Conservation (phyloP, 2,888 invertebrate species). For the Parnassius orleans region DNA sequence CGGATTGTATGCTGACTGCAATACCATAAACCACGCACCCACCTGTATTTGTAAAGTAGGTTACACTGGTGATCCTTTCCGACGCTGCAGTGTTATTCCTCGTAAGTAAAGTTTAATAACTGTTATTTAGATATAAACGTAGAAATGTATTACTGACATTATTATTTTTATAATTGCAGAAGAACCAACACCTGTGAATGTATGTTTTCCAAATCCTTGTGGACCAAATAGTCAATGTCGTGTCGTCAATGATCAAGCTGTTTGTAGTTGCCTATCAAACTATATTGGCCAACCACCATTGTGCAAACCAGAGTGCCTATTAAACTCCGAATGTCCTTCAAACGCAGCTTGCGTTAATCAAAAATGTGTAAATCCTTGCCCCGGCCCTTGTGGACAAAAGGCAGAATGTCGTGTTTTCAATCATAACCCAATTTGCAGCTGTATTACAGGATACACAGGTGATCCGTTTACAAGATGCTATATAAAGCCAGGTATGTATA, state of each 20-base stretch:
- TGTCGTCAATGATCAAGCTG: constrained; percentile 80
- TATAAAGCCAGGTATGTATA: constrained; percentile 67
- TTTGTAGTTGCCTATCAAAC: constrained; percentile 85
- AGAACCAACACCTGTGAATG: constrained; percentile 59
- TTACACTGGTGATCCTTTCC: constrained; percentile 83
- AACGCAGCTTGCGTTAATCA: constrained; percentile 84
- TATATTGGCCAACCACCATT: constrained; percentile 85
- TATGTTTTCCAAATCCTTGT: constrained; percentile 82
- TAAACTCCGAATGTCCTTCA: constrained; percentile 83
- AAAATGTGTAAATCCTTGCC: constrained; percentile 87
- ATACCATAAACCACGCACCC: constrained; percentile 86
- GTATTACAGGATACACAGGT: constrained; percentile 81
- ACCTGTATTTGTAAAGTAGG: constrained; percentile 84
- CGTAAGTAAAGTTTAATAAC: constrained; percentile 49
- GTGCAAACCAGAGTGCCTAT: constrained; percentile 85
- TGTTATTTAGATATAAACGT: too few species aligned
- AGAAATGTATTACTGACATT: too few species aligned
- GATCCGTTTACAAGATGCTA: constrained; percentile 86
- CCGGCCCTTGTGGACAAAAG: constrained; percentile 85
- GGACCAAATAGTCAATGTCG: constrained; percentile 83
- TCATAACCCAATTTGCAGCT: constrained; percentile 86
- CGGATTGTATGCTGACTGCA: constrained; percentile 86
- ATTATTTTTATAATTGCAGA: constrained; percentile 53
- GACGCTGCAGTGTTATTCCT: constrained; percentile 68
- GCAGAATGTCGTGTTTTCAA: constrained; percentile 86